A percentile compares a stretch with the other conserved stretches of the same genome.
phyloP scores from a whole-genome alignment of 2,113 vertebrate genomes.

The Anhinga rufa region DNA sequence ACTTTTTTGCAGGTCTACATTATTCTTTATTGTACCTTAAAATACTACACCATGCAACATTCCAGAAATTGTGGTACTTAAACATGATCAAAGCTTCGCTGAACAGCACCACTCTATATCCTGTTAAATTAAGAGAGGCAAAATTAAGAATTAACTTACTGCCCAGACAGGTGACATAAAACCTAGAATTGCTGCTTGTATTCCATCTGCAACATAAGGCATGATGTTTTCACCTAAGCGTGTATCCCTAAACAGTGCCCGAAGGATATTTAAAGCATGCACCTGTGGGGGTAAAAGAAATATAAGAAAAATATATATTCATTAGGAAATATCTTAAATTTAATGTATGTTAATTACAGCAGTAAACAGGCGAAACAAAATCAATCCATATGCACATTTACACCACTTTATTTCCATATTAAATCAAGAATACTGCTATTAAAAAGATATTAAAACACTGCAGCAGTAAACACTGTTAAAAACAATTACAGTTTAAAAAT shows the following conservation, averaged over 20 bases:
- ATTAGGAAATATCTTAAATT: background rate
- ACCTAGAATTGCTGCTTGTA: conserved; percentile 88
- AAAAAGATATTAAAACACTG: background rate
- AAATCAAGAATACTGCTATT: background rate
- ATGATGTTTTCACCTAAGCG: conserved; percentile 91
- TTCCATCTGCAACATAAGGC: conserved; percentile 89
- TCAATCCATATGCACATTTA: background rate
- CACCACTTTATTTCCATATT: background rate
- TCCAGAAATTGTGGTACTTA: background rate
- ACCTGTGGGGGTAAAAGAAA: conserved; percentile 73
- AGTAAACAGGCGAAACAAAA: background rate
- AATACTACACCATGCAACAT: background rate
- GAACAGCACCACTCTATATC: background rate
- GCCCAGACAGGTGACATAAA: conserved; percentile 95
- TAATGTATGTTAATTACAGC: background rate
- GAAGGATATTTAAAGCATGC: conserved; percentile 93
- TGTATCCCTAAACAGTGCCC: conserved; percentile 91
- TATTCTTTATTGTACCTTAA: background rate
- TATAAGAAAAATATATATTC: background rate
- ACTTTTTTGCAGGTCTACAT: background rate
- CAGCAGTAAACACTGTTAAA: background rate
- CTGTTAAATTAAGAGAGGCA: background rate
- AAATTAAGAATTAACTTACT: conserved; percentile 77
- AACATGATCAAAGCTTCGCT: background rate
- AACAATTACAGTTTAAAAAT: background rate